Evolutionary conservation across 1,140 invertebrate genomes (phyloP), one percentile per base, ranked within the genome.

Genomic region (Procambarus virginalis): DNA sequence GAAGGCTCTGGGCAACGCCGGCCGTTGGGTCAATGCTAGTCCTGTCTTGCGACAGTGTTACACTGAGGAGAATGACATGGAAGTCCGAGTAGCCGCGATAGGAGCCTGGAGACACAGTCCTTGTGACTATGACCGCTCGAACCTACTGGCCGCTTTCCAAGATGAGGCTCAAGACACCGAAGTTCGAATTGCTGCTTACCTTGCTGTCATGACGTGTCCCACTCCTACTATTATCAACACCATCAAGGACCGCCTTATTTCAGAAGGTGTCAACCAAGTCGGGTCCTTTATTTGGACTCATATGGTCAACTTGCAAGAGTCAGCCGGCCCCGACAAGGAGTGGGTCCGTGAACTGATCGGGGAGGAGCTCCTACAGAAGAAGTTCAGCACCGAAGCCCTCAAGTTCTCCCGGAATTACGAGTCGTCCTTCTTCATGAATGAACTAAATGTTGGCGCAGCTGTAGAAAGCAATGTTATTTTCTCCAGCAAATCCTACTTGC

Each of bases 261-360:
- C 94, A 2, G 97, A 98, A 91, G 92, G 93, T 76, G 94, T 94
- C 48, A 95, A 95, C 91, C 95, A 95, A 93, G 98, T 99, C 70
- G 97, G 97, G 17, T 96, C 97, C 2, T 99, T 97, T 94, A 97
- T 99, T 78, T 95, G 95, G 68, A 96, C 96, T 2, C 97, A 97
- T 93, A 94, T 99, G 46, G 95, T 95, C 48, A 97, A 97, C 92
- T 94, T 99, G 9, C 94, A 96, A 55, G 95, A 97, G 0, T 96
- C 96, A 0, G 95, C 96, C 1, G 97, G 97, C 93, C 96, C 96
- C 0, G 95, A 95, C 88, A 97, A 97, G 92, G 94, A 95, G 68
- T 93, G 95, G 9, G 95, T 97, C 0, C 96, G 96, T 86, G 94
- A 95, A 22, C 95, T 97, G 77, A 95, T 98, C 2, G 95, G 96